A percentile compares a stretch with the other conserved stretches of the same genome.
These are phyloP conservation scores for Sepioteuthis lessoniana DNA, from an alignment of 2,888 invertebrate genomes.

Conservation along the genomic window DNA sequence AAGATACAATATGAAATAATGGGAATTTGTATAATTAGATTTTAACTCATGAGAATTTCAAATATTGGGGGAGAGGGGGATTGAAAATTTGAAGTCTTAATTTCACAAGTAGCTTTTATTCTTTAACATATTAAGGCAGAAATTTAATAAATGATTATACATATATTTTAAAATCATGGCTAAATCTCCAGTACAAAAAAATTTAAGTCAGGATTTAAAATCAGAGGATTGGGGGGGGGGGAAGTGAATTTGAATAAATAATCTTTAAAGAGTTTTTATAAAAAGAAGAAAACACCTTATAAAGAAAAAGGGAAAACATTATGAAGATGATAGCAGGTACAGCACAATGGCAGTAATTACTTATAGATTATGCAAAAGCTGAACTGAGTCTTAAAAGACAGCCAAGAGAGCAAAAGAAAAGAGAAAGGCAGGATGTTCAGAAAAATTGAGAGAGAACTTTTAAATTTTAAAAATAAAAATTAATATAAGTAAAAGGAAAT, in stretches of 20 bases:
- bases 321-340: background rate
- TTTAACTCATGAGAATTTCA: too few species aligned
- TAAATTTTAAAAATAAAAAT: background rate
- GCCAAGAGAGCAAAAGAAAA: background rate
- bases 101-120: too few species aligned
- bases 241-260: background rate
- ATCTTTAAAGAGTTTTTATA: too few species aligned
- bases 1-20: too few species aligned
- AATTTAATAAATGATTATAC: too few species aligned
- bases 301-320: background rate
- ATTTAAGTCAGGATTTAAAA: too few species aligned
- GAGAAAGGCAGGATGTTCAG: background rate
- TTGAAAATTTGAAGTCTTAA: too few species aligned
- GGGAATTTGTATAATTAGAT: too few species aligned
- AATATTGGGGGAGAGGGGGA: too few species aligned
- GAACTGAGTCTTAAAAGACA: background rate
- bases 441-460: background rate
- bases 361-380: background rate
- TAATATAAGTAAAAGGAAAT: background rate
- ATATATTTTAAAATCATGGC: too few species aligned
- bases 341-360: background rate
- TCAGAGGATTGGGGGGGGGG: background rate
- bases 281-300: background rate
- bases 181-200: too few species aligned
- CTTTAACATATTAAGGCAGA: too few species aligned